phyloP scores from a whole-genome alignment of 2,888 invertebrate genomes.

The Tromatobia lineatoria region DNA sequence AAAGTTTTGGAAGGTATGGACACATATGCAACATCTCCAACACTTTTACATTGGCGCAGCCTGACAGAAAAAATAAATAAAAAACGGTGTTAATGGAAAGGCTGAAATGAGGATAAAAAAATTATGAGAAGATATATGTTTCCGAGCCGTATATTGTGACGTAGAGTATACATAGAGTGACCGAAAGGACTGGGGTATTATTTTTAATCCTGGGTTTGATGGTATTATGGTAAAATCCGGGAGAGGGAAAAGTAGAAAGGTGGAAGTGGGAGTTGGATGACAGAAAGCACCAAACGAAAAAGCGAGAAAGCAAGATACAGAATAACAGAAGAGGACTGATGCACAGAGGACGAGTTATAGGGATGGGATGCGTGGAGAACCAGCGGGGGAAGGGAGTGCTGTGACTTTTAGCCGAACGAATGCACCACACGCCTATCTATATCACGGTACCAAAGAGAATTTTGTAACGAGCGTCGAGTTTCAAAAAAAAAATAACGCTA shows the following conservation, averaged over 20 bases:
- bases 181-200: conserved; percentile 39
- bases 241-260: conserved; percentile 32
- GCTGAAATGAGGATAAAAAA: conserved; percentile 10
- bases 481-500: conserved; percentile 33
- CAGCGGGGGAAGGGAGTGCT: conserved; percentile 1
- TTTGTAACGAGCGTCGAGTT: conserved; percentile 58
- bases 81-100: conserved; percentile 6
- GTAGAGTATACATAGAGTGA: background rate
- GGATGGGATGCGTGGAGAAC: background rate
- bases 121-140: conserved; percentile 11
- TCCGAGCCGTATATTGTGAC: background rate
- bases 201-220: conserved; percentile 43
- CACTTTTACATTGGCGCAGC: background rate
- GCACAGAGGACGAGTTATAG: conserved; percentile 47
- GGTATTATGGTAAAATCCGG: conserved; percentile 44
- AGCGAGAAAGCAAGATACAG: conserved; percentile 40
- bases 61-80: background rate
- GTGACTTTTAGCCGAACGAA: conserved; percentile 59
- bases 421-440: conserved; percentile 54
- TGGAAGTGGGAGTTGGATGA: conserved; percentile 47
- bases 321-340: conserved; percentile 54
- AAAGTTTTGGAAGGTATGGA: background rate
- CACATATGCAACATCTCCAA: background rate
- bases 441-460: conserved; percentile 65
- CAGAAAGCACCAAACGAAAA: conserved; percentile 42